Base-by-base conservation (phyloP, 2,797 vertebrate genomes). In the Darevskia mixta region DNA sequence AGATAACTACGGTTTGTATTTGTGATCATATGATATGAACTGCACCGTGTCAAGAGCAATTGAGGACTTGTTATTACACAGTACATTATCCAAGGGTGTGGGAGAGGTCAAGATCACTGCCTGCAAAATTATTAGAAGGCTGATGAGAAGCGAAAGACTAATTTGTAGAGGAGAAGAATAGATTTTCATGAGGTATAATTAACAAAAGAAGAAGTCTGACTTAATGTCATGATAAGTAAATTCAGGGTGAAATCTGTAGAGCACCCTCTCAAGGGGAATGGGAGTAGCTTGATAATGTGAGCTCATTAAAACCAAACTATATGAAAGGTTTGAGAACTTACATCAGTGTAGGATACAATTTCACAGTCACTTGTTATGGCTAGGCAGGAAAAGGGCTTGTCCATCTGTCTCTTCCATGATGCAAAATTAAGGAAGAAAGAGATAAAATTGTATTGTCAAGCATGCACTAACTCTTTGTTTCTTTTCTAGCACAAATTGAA, bases 401-500 rank as follows among this genome's bases (percentile, higher is more conserved):
- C 29, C 79, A 83, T 41, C 61, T 92, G 7, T 83, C 81, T 69
- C 49, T 82, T 92, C 87, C 35, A 79, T 89, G n/a, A 87, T 86
- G 41, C 88, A 79, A 8, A 69, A 87, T 83, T 85, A n/a, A 61
- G n/a, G 8, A 87, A 87, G 58, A 92, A 91, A 92, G 35, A 87
- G 91, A 90, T 82, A 2, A 91, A 91, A 85, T 35, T 73, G 83
- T 79, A 75, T 71, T 82, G 43, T 64, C 78, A 32, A 89, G 86
- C 84, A 93, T 77, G 93, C 94, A 95, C 91, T 95, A 69, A 93
- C 23, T 93, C 88, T 95, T 88, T 92, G 91, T 96, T 93, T 93
- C 35, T 92, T 92, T 97, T 97, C 93, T 97, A 99, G 99, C 99
- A 94, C 99, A 99, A 99, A 99, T 99, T 95, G 99, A 99, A 99